Base-by-base conservation (phyloP, 2,797 vertebrate genomes). In the Brotula barbata region DNA sequence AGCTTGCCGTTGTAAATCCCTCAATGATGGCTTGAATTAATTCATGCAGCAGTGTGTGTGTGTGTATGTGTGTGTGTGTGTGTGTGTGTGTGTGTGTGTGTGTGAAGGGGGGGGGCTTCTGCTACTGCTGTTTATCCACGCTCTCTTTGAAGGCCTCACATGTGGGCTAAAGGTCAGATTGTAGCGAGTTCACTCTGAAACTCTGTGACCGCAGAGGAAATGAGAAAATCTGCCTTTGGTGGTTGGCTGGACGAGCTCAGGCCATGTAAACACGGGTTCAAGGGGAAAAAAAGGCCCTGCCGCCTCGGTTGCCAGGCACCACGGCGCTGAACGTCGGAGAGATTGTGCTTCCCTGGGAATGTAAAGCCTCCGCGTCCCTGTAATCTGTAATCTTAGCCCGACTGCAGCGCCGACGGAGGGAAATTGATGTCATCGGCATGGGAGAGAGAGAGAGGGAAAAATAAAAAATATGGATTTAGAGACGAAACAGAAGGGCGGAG, bases 1-100 rank as follows among this genome's bases (percentile, higher is more conserved):
- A 64, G 77, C 73, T 80, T 80, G 84, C 81, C 70, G 57, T 69
- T 69, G 60, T 68, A 86, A 89, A 89, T 85, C 87, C 83, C 70
- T 65, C 75, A 86, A 81, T 83, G 87, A 89, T 88, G 55, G 42
- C 64, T 55, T 62, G 61, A 59, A 77, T 84, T 81, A 70, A 83
- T 75, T 77, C 3, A 40, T 45, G 75, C 65, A 57, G 70, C 63
- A 53, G 58, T 75, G 12, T n/a, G n/a, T n/a, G n/a, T n/a, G n/a
- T n/a, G n/a, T n/a, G n/a, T n/a, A n/a, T n/a, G n/a, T n/a, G n/a
- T n/a, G n/a, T n/a, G n/a, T n/a, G n/a, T n/a, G n/a, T n/a, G n/a
- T n/a, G n/a, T n/a, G n/a, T n/a, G n/a, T n/a, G n/a, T n/a, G n/a
- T n/a, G n/a, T n/a, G n/a, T n/a, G n/a, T n/a, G 22, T 37, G 4